Percentiles rank a stretch among this genome's conserved stretches.
Evolutionary conservation across 2,888 invertebrate species (phyloP).

Genomic region (Rosalia funebris): DNA sequence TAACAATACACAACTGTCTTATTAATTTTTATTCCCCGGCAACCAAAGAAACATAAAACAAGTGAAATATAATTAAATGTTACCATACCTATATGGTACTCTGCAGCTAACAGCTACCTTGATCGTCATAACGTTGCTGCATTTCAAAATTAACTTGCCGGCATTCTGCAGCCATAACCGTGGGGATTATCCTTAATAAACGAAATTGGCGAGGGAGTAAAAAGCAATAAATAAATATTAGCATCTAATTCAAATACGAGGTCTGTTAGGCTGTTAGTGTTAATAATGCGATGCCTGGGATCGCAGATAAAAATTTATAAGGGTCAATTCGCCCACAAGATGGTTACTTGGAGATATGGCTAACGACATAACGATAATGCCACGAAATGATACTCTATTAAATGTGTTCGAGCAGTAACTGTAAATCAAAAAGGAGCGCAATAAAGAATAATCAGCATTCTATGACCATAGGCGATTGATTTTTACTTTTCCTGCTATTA

Average conservation of each 20-base stretch:
- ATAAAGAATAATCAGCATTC: constrained; percentile 43
- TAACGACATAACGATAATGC: constrained; percentile 42
- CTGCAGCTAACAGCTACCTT: too few relatives aligned
- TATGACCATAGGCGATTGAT: constrained; percentile 34
- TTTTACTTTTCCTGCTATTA: constrained; percentile 11
- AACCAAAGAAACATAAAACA: too few relatives aligned
- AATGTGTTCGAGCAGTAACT: constrained; percentile 41
- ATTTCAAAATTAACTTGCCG: too few relatives aligned
- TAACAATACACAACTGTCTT: too few relatives aligned
- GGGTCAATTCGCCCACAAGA: constrained; percentile 28
- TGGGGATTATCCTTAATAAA: not conserved
- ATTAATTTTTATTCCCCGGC: too few relatives aligned
- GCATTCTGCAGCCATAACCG: too few relatives aligned
- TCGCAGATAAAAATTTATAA: constrained; percentile 7
- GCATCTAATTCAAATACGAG: not conserved
- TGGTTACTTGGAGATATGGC: constrained; percentile 28
- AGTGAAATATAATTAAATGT: too few relatives aligned
- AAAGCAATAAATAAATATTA: not conserved
- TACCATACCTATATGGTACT: too few relatives aligned
- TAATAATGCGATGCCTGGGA: not conserved
- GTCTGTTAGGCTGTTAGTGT: not conserved
- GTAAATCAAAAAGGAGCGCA: constrained; percentile 46
- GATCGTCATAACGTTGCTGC: too few relatives aligned
- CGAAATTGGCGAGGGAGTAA: not conserved
- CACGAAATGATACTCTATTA: constrained; percentile 45